Base-by-base conservation (phyloP, 2,113 vertebrate genomes). In the Urocolius indicus region DNA sequence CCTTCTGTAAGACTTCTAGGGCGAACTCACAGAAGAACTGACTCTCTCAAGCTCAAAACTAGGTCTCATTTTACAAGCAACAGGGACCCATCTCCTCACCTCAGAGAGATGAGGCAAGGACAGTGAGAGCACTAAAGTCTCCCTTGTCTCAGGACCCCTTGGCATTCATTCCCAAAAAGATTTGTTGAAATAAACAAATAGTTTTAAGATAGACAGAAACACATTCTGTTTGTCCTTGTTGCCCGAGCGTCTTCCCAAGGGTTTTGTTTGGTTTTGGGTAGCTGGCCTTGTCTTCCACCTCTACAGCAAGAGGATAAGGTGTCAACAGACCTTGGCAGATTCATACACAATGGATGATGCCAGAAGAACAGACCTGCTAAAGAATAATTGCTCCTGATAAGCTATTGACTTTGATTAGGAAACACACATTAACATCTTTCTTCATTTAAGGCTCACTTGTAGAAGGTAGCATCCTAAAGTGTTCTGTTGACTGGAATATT, bases 401-500 rank as follows among this genome's bases (percentile, higher is more conserved):
- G 48, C 48, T 90, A 87, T 91, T 95, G 94, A 52, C 79, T 90
- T 82, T 96, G 82, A 96, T 96, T 96, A 94, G 72, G 69, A 88
- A 75, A 73, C 52, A 43, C 49, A 52, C 51, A 79, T 80, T 93
- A 95, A 74, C 76, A 92, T 90, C 76, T 90, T 81, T 91, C 89
- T 94, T 96, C 90, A 92, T 94, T 95, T 93, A 84, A 90, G 36
- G 32, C 41, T 83, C 55, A 45, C 57, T 83, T 82, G 80, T 78
- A 73, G 77, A 90, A 93, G 30, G 48, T 45, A 68, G 74, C 34
- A 32, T 82, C 38, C 87, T 85, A 62, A 94, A 96, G 52, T 79
- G 76, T 95, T 93, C 65, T 92, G 91, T 96, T 94, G 79, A 77
- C 69, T 93, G 69, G 93, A 83, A 74, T 91, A 97, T 96, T 96